Percentiles rank a stretch among this genome's conserved stretches.
phyloP scores from a whole-genome alignment of 2,113 vertebrate species.

The Puma concolor region DNA sequence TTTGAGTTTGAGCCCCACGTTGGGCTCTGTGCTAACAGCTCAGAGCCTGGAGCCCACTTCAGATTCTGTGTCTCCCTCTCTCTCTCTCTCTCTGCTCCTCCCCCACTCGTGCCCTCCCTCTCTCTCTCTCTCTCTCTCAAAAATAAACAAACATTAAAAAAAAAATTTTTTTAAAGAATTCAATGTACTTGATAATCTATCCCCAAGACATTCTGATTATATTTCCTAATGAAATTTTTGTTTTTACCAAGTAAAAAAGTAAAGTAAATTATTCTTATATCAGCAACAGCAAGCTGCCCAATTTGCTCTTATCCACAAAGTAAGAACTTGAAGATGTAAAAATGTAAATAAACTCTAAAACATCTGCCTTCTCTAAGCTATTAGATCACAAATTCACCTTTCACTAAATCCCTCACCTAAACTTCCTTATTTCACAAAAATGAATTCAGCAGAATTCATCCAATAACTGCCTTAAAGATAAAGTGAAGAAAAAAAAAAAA shows the following conservation, averaged over 20 bases:
- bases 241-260: constrained; percentile 68
- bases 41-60: too few species aligned
- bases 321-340: constrained; percentile 51
- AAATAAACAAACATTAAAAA: too few species aligned
- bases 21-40: too few species aligned
- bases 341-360: background rate
- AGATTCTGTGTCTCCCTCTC: too few species aligned
- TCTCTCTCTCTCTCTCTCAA: too few species aligned
- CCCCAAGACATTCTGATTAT: constrained; percentile 51
- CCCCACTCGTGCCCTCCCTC: too few species aligned
- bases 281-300: constrained; percentile 56
- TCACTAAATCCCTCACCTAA: background rate
- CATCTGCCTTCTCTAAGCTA: constrained; percentile 19
- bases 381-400: constrained; percentile 37
- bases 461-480: constrained; percentile 51
- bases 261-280: constrained; percentile 52
- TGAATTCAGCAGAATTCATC: constrained; percentile 48
- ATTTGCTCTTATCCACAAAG: constrained; percentile 28
- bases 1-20: too few species aligned
- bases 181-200: constrained; percentile 47
- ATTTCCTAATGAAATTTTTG: constrained; percentile 58
- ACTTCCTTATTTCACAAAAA: constrained; percentile 54
- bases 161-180: too few species aligned
- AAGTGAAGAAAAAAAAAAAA: background rate
- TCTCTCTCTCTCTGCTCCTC: too few species aligned